Conservation (phyloP, 1,140 invertebrate genomes). For the Drosophila serrata region DNA sequence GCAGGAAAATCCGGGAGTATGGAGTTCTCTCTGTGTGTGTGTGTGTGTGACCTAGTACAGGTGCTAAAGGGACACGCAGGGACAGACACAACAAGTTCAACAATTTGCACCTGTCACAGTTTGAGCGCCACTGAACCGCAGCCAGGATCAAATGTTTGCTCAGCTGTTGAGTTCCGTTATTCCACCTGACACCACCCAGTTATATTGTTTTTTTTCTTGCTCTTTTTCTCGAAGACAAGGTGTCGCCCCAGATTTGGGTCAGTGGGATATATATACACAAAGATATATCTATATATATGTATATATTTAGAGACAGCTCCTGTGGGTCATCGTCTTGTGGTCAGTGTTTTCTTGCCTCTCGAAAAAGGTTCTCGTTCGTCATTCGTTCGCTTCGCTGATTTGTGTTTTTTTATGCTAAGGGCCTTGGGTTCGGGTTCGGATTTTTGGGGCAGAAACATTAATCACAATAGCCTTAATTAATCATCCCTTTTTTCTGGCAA, state of each 20-base stretch:
- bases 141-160: conserved; percentile 58
- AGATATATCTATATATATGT: conserved; percentile 1
- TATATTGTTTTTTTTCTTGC: conserved; percentile 2
- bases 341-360: conserved; percentile 46
- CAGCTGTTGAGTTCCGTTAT: conserved; percentile 44
- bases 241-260: conserved; percentile 59
- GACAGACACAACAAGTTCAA: conserved; percentile 58
- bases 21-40: neutral
- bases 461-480: conserved; percentile 64
- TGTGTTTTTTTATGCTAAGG: conserved; percentile 9
- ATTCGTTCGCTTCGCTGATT: conserved; percentile 40
- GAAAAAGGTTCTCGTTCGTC: conserved; percentile 36
- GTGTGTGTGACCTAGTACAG: conserved; percentile 45
- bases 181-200: conserved; percentile 15
- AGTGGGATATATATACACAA: conserved; percentile 27
- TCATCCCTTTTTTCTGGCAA: conserved; percentile 46
- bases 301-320: conserved; percentile 4
- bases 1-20: conserved; percentile 7
- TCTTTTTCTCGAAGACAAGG: conserved; percentile 23
- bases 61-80: conserved; percentile 44
- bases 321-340: conserved; percentile 28
- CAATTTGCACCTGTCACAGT: conserved; percentile 75
- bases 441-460: conserved; percentile 42
- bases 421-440: conserved; percentile 12
- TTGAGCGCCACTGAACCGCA: conserved; percentile 52